Percentiles rank a stretch among this genome's conserved stretches.
phyloP scores from a whole-genome alignment of 2,797 vertebrate genomes.

The Oreonectes daqikongensis region DNA sequence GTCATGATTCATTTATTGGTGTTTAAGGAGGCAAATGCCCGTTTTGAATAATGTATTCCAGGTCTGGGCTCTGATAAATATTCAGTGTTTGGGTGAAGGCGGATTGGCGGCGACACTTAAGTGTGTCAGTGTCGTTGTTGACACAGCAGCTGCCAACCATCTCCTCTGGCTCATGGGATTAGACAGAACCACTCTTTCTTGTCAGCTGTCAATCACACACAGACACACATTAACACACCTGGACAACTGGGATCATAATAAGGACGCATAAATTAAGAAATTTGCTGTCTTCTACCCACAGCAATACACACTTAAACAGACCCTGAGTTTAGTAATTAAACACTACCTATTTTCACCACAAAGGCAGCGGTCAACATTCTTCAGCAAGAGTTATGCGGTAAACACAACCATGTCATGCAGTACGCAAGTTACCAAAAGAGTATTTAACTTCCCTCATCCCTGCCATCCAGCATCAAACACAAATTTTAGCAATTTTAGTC shows the following conservation, averaged over 20 bases:
- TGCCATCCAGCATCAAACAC: conserved; percentile 51
- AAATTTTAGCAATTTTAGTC: conserved; percentile 59
- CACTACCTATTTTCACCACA: too few relatives aligned
- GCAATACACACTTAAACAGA: not conserved
- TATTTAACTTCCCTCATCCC: conserved; percentile 49
- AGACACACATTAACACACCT: conserved; percentile 23
- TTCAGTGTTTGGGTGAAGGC: conserved; percentile 69
- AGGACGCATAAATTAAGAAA: not conserved
- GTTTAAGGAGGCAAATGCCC: conserved; percentile 76
- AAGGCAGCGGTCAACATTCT: not conserved
- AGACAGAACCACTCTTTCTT: conserved; percentile 34
- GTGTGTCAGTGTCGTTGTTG: conserved; percentile 20
- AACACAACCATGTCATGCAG: not conserved
- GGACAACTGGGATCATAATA: not conserved
- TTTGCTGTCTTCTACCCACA: not conserved
- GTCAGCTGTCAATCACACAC: conserved; percentile 44
- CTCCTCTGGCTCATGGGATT: conserved; percentile 64
- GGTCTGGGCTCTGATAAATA: conserved; percentile 73
- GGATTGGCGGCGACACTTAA: conserved; percentile 60
- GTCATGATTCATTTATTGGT: conserved; percentile 78
- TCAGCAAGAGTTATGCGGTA: not conserved
- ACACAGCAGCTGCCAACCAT: conserved; percentile 18
- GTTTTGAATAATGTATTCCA: conserved; percentile 79
- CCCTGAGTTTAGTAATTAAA: not conserved
- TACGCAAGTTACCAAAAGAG: not conserved